Evolutionary conservation across 1,140 invertebrate species (phyloP).

Genomic region (Anagrus nilaparvatae): DNA sequence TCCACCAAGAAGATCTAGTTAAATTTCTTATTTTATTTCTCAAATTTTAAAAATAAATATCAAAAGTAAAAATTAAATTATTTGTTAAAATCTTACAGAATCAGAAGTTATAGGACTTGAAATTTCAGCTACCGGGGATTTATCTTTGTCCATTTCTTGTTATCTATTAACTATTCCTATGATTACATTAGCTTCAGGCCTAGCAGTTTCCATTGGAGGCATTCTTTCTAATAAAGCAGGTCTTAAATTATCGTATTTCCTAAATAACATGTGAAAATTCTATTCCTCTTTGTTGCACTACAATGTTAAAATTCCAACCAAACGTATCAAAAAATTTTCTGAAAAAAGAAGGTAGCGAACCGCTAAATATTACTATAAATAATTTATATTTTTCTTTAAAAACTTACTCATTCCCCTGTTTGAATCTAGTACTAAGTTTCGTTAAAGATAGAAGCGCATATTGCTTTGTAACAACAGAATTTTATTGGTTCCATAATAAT

Average conservation of each 20-base stretch:
- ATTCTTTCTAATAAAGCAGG: slow-evolving; percentile 87
- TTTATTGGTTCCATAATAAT: slow-evolving; percentile 81
- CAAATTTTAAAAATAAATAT: background rate
- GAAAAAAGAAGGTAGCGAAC: slow-evolving; percentile 40
- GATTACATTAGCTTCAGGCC: slow-evolving; percentile 53
- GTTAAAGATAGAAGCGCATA: slow-evolving; percentile 89
- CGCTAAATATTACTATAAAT: slow-evolving; percentile 23
- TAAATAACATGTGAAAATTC: slow-evolving; percentile 90
- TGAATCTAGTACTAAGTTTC: slow-evolving; percentile 85
- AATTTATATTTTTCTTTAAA: slow-evolving; percentile 2
- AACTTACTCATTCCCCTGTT: slow-evolving; percentile 49
- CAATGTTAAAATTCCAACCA: slow-evolving; percentile 87
- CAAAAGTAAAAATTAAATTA: background rate
- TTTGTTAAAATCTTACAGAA: slow-evolving; percentile 40
- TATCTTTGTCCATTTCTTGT: slow-evolving; percentile 37
- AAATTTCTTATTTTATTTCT: too few relatives aligned
- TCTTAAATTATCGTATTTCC: slow-evolving; percentile 73
- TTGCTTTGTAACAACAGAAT: slow-evolving; percentile 87
- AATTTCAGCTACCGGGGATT: slow-evolving; percentile 23
- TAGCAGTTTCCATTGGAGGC: slow-evolving; percentile 78
- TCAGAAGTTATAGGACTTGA: slow-evolving; percentile 32
- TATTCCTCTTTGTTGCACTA: slow-evolving; percentile 92
- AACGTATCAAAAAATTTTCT: slow-evolving; percentile 88
- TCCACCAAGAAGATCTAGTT: slow-evolving; percentile 63
- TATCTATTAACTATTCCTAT: slow-evolving; percentile 44